Conservation (phyloP, 2,888 invertebrate species). For the Chalcis sispes region DNA sequence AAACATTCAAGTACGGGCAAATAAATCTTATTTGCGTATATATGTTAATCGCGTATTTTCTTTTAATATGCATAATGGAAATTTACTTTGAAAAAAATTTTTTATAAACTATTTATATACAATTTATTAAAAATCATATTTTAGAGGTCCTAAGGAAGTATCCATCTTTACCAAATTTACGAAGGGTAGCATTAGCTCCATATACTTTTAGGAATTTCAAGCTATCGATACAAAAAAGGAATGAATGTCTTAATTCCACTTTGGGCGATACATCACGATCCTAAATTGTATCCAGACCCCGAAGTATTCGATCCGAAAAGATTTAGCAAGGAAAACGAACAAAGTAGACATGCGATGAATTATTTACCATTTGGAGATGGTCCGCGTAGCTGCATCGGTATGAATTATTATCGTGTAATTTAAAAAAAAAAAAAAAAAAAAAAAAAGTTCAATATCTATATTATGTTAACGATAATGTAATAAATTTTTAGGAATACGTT, state of each 20-base stretch:
- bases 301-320: conserved; percentile 65
- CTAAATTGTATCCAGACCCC: conserved; percentile 64
- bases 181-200: conserved; percentile 66
- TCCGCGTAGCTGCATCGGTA: conserved; percentile 71
- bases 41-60: no score
- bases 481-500: conserved; percentile 58
- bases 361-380: conserved; percentile 69
- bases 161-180: conserved; percentile 71
- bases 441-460: no score
- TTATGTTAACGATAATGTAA: not conserved
- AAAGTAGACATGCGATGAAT: conserved; percentile 61
- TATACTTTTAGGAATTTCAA: conserved; percentile 64
- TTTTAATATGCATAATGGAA: no score
- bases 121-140: no score
- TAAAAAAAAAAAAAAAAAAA: no score
- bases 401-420: no score
- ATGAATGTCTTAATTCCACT: conserved; percentile 62
- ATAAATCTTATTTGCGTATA: no score
- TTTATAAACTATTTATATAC: no score
- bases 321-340: conserved; percentile 59
- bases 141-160: conserved; percentile 76
- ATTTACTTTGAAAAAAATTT: no score
- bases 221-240: conserved; percentile 60
- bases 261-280: conserved; percentile 64
- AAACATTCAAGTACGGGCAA: no score